A percentile compares a stretch with the other conserved stretches of the same genome.
Conservation (phyloP, 2,113 vertebrate species). For the Corythoichthys haematopterus region DNA sequence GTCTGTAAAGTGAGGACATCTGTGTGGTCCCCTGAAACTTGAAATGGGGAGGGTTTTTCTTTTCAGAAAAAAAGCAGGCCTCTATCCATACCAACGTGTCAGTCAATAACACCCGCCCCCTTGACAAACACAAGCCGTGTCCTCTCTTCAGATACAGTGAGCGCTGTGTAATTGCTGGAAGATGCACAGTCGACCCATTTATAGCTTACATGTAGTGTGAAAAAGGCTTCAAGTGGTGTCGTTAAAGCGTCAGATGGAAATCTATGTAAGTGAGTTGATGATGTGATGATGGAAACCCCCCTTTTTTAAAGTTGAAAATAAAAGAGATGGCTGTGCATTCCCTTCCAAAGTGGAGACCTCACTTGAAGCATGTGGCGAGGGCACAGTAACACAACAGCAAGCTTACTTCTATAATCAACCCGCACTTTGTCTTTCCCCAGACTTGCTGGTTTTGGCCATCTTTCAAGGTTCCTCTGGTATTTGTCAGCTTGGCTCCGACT, state of each 20-base stretch:
- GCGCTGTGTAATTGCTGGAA: constrained; percentile 38
- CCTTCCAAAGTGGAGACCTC: not conserved
- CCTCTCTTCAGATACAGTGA: constrained; percentile 32
- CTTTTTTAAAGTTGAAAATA: constrained; percentile 24
- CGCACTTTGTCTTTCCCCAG: constrained; percentile 5
- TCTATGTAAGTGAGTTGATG: constrained; percentile 23
- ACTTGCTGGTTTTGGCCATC: constrained; percentile 23
- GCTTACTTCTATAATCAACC: constrained; percentile 16
- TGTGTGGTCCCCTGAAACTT: constrained; percentile 48
- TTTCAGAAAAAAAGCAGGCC: constrained; percentile 28
- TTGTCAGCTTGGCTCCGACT: constrained; percentile 29
- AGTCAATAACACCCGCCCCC: constrained; percentile 24
- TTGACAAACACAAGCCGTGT: not conserved
- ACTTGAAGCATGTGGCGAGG: constrained; percentile 1
- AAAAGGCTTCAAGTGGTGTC: constrained; percentile 17
- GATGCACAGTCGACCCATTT: constrained; percentile 38
- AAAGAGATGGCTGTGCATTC: constrained; percentile 35
- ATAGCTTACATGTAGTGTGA: constrained; percentile 7
- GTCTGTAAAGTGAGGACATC: constrained; percentile 21
- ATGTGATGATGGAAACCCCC: constrained; percentile 39
- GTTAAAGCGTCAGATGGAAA: constrained; percentile 26
- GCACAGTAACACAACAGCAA: constrained; percentile 11
- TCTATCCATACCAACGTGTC: constrained; percentile 46
- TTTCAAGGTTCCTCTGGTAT: constrained; percentile 37
- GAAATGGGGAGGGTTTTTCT: constrained; percentile 35